Conservation (phyloP, 1,140 invertebrate genomes). For the Orussus abietinus region DNA sequence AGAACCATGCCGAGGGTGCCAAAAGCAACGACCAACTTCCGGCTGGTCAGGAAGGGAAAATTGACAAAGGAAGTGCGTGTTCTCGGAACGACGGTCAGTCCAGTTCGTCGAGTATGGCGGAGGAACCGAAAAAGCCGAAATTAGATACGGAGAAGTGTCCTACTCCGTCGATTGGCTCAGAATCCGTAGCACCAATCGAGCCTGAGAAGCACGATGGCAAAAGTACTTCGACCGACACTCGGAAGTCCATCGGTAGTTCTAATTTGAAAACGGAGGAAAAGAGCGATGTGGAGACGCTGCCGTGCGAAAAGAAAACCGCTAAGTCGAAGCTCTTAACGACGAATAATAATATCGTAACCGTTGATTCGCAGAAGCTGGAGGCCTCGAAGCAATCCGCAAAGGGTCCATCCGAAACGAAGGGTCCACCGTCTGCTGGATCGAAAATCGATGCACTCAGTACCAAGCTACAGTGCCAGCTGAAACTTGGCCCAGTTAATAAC, state of each 20-base stretch:
- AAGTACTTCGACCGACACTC: too few species aligned
- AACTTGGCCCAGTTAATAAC: conserved; percentile 43
- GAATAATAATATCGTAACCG: conserved; percentile 37
- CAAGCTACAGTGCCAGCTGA: conserved; percentile 49
- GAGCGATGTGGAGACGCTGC: conserved; percentile 5
- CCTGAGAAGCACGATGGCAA: too few species aligned
- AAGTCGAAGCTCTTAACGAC: conserved; percentile 16
- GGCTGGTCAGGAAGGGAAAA: not conserved
- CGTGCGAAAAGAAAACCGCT: conserved; percentile 4
- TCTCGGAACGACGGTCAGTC: too few species aligned
- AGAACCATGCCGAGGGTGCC: conserved; percentile 13
- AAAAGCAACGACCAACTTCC: not conserved
- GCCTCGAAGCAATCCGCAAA: conserved; percentile 25
- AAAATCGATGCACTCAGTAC: conserved; percentile 49
- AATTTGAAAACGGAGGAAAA: not conserved
- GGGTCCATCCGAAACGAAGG: too few species aligned
- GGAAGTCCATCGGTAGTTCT: too few species aligned
- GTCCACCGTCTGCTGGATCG: conserved; percentile 36
- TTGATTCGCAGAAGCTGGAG: conserved; percentile 21
- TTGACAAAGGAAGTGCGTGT: too few species aligned
- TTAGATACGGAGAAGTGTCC: too few species aligned
- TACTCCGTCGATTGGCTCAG: too few species aligned
- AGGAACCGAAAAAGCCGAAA: too few species aligned
- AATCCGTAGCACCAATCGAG: too few species aligned
- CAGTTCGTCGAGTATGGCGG: too few species aligned